Evolutionary conservation across 1,140 invertebrate species (phyloP).

Genomic region (Panonychus citri): DNA sequence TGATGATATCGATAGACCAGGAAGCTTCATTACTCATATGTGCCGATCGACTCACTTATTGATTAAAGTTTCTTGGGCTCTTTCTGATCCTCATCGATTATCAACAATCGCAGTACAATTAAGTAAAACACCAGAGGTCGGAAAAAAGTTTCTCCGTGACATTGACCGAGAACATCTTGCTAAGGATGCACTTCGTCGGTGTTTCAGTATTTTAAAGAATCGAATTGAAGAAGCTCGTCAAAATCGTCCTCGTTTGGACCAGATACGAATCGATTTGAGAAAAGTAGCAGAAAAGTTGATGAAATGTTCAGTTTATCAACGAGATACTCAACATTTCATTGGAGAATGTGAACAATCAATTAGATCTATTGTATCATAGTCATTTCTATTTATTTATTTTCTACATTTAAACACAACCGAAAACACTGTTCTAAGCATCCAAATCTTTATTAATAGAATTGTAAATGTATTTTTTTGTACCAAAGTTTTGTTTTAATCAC

Average conservation of each 20-base stretch:
- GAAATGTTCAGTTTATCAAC: not conserved
- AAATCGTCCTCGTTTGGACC: not conserved
- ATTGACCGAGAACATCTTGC: constrained; percentile 12
- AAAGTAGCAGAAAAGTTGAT: not conserved
- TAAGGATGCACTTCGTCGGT: not conserved
- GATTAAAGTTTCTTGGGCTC: constrained; percentile 50
- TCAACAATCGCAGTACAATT: constrained; percentile 45
- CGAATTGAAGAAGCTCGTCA: not conserved
- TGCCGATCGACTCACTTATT: constrained; percentile 52
- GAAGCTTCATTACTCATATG: constrained; percentile 75
- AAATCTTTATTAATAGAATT: no score
- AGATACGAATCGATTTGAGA: not conserved
- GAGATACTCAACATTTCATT: not conserved
- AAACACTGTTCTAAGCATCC: no score
- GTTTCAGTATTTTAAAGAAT: not conserved
- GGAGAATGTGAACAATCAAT: not conserved
- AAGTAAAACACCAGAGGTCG: constrained; percentile 47
- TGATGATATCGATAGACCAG: constrained; percentile 67
- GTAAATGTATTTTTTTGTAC: no score
- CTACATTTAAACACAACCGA: no score
- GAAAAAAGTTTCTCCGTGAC: constrained; percentile 29
- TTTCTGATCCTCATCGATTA: constrained; percentile 53
- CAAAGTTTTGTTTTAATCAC: no score
- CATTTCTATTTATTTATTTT: no score
- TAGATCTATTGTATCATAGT: no score